Evolutionary conservation across 2,888 invertebrate species (phyloP).

Genomic region (Plutella xylostella): DNA sequence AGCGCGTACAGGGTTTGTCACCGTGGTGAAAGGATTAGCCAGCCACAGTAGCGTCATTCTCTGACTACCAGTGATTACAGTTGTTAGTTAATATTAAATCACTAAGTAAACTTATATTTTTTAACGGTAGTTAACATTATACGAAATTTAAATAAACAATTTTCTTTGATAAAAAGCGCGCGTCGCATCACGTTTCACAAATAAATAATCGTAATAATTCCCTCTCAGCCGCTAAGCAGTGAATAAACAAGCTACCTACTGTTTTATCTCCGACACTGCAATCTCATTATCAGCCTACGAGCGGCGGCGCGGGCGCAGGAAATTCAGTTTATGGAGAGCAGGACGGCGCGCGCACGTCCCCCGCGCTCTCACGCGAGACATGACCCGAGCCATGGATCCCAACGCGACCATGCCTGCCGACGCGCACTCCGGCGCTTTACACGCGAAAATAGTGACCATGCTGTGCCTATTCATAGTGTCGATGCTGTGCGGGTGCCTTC

Average conservation of each 20-base stretch:
- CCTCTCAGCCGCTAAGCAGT: conserved; percentile 12
- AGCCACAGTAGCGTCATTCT: no score
- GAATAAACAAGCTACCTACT: conserved; percentile 35
- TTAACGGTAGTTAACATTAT: no score
- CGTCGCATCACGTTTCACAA: no score
- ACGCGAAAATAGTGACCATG: conserved; percentile 85
- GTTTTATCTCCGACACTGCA: conserved; percentile 51
- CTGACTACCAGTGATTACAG: no score
- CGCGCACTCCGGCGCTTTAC: conserved; percentile 54
- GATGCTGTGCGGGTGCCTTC: conserved; percentile 79
- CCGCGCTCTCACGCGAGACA: conserved; percentile 7
- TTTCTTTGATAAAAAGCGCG: no score
- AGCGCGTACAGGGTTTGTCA: no score
- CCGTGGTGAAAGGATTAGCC: no score
- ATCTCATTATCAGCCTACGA: conserved; percentile 51
- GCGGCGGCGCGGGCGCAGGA: conserved; percentile 30
- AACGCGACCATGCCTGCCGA: conserved; percentile 15
- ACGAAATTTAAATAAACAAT: no score
- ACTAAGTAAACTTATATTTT: no score
- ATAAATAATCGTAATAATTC: no score
- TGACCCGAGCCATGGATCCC: conserved; percentile 22
- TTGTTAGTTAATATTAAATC: no score
- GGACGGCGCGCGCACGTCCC: conserved; percentile 13
- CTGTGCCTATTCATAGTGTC: conserved; percentile 81
- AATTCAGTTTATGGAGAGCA: conserved; percentile 34